Conservation (phyloP, 2,888 invertebrate species). For the Tetanocera ferruginea region DNA sequence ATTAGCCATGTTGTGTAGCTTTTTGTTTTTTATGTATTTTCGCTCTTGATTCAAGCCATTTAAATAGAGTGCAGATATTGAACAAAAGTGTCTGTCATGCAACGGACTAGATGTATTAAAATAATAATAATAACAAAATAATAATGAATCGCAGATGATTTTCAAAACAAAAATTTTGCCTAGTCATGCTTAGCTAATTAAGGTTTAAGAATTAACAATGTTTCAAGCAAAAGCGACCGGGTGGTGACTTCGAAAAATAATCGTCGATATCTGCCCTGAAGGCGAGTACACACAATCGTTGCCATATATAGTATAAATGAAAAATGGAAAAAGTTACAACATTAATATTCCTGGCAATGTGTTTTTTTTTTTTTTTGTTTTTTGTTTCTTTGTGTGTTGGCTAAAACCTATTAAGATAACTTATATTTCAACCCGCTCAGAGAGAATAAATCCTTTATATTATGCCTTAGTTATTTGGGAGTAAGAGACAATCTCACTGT, state of each 20-base stretch:
- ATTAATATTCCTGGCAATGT: background rate
- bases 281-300: background rate
- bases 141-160: slow-evolving; percentile 28
- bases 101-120: background rate
- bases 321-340: background rate
- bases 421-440: background rate
- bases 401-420: background rate
- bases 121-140: background rate
- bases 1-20: background rate
- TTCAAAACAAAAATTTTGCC: slow-evolving; percentile 10
- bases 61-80: background rate
- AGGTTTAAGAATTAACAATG: slow-evolving; percentile 14
- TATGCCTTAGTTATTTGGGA: background rate
- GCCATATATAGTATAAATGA: background rate
- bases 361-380: background rate
- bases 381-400: background rate
- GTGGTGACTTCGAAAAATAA: background rate
- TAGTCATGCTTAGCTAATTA: slow-evolving; percentile 20
- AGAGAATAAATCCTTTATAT: background rate
- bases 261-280: background rate
- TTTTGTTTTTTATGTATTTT: background rate
- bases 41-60: background rate
- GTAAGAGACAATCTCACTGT: background rate
- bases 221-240: background rate
- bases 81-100: background rate